These are phyloP conservation scores for Sapajus apella DNA, from an alignment of 2,113 vertebrate genomes.

Conservation along the genomic window DNA sequence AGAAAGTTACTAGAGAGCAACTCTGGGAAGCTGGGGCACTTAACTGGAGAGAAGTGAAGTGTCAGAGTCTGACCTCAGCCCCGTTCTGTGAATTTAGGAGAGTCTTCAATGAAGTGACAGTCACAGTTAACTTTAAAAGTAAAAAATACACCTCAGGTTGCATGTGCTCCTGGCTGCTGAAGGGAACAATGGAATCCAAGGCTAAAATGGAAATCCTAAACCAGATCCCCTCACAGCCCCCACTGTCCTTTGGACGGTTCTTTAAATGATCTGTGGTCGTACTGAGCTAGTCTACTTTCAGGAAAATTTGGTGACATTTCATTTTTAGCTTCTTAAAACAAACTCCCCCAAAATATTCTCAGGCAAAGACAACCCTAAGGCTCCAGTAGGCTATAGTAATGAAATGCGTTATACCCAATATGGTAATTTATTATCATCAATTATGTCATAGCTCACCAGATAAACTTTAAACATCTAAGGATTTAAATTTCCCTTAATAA, in stretches of 20 bases:
- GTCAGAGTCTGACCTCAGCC: neutral
- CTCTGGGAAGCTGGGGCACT: neutral
- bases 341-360: neutral
- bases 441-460: neutral
- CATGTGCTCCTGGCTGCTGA: neutral
- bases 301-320: neutral
- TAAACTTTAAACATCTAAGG: neutral
- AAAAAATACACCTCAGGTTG: neutral
- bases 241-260: neutral
- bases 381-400: neutral
- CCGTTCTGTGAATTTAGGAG: neutral
- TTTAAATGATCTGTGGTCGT: neutral
- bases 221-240: neutral
- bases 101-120: neutral
- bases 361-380: neutral
- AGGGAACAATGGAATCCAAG: neutral
- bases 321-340: slow-evolving; percentile 9
- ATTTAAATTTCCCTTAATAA: slow-evolving; percentile 40
- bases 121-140: neutral
- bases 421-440: neutral
- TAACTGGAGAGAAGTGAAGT: neutral
- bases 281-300: neutral
- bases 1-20: neutral
- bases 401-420: neutral
- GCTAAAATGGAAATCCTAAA: neutral